These are phyloP conservation scores for Tetraodon nigroviridis DNA, from an alignment of 2,113 vertebrate genomes.

Conservation along the genomic window DNA sequence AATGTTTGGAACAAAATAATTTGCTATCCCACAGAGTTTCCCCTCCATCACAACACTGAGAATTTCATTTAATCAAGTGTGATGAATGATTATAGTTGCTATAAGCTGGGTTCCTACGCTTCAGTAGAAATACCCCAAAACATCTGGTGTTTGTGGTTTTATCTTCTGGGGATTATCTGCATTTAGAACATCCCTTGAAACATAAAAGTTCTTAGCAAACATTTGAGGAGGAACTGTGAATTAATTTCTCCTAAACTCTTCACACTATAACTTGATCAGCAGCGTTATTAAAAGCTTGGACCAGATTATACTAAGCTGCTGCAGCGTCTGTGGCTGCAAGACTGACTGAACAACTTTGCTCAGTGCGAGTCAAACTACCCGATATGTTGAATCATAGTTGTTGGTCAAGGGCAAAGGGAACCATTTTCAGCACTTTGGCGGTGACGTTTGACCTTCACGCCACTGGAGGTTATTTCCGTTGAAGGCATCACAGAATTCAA, in stretches of 20 bases:
- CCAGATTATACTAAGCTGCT: conserved; percentile 41
- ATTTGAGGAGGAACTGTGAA: neutral
- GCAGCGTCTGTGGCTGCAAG: conserved; percentile 12
- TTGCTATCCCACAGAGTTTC: no score
- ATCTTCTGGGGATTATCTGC: neutral
- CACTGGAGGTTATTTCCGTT: no score
- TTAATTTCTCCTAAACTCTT: neutral
- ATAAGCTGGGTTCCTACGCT: neutral
- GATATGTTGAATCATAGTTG: no score
- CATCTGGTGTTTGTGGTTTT: conserved; percentile 5
- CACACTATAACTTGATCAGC: neutral
- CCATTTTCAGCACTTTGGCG: no score
- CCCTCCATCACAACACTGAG: conserved; percentile 2
- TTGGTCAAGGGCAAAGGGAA: no score
- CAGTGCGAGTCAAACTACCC: neutral
- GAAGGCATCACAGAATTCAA: no score
- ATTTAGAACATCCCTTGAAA: neutral
- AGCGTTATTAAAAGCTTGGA: conserved; percentile 3
- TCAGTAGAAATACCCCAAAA: conserved; percentile 3
- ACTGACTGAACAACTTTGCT: conserved; percentile 31
- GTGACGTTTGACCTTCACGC: no score
- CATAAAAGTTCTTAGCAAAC: neutral
- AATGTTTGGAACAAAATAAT: no score
- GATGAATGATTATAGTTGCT: no score
- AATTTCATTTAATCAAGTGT: neutral